Percentiles rank a stretch among this genome's conserved stretches.
phyloP scores from a whole-genome alignment of 2,797 vertebrate species.

The Phrynocephalus forsythii region DNA sequence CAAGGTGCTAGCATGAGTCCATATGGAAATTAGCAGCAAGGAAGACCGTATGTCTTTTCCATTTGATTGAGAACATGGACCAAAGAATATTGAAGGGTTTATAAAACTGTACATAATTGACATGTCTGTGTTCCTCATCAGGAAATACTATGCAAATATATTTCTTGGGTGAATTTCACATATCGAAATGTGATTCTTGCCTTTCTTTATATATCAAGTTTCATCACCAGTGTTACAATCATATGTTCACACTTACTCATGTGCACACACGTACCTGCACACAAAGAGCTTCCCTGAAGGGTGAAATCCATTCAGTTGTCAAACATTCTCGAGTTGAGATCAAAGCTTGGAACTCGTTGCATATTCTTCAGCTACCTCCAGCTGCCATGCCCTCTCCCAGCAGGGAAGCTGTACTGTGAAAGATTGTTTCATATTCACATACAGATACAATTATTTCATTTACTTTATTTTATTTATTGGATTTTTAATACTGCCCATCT shows the following conservation, averaged over 20 bases:
- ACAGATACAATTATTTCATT: background rate
- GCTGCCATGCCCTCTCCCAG: background rate
- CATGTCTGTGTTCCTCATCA: background rate
- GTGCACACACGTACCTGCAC: background rate
- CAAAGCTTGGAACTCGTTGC: too few relatives aligned
- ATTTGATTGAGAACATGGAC: background rate
- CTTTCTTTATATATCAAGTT: background rate
- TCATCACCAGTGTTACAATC: background rate
- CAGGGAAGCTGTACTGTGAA: background rate
- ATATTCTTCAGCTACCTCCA: too few relatives aligned
- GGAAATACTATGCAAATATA: background rate
- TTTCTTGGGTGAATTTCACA: background rate
- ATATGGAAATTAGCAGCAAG: conserved; percentile 1
- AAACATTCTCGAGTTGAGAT: background rate
- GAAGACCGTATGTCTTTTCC: background rate
- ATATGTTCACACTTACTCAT: background rate
- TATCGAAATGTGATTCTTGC: background rate
- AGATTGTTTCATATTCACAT: background rate
- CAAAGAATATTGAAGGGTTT: background rate
- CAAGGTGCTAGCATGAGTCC: background rate
- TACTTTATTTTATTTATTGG: too few relatives aligned
- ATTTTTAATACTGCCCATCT: too few relatives aligned
- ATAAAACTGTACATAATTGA: background rate
- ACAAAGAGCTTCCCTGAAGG: background rate
- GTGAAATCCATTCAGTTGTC: too few relatives aligned